Percentiles rank a stretch among this genome's conserved stretches.
Conservation (phyloP, 1,140 invertebrate genomes). For the Pseudomyrmex concolor region DNA sequence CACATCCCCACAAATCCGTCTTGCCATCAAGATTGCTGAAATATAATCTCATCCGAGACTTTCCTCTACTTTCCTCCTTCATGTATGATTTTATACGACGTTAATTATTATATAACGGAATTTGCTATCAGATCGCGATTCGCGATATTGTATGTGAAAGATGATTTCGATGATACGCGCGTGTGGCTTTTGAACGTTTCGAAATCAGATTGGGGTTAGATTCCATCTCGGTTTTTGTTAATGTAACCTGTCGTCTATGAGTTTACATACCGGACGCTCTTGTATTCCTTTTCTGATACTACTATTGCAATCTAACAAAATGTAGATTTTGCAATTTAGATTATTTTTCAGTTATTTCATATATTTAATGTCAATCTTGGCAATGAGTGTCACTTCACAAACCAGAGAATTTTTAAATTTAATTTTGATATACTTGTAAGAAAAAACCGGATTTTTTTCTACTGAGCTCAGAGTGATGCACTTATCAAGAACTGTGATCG, state of each 20-base stretch:
- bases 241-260: no score
- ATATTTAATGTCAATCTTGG: no score
- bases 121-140: not conserved
- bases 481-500: constrained; percentile 34
- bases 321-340: no score
- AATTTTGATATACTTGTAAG: no score
- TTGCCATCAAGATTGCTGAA: constrained; percentile 32
- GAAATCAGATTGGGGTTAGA: not conserved
- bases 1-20: constrained; percentile 53
- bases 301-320: no score
- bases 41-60: constrained; percentile 36
- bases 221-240: not conserved
- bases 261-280: no score
- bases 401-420: no score
- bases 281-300: no score
- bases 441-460: no score
- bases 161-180: not conserved
- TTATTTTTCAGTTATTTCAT: no score
- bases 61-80: constrained; percentile 42
- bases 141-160: not conserved
- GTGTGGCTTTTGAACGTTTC: no score
- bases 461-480: not conserved
- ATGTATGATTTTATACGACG: not conserved
- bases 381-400: no score
- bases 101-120: not conserved